These are phyloP conservation scores for Pantala flavescens DNA, from an alignment of 1,140 invertebrate genomes.

Conservation along the genomic window DNA sequence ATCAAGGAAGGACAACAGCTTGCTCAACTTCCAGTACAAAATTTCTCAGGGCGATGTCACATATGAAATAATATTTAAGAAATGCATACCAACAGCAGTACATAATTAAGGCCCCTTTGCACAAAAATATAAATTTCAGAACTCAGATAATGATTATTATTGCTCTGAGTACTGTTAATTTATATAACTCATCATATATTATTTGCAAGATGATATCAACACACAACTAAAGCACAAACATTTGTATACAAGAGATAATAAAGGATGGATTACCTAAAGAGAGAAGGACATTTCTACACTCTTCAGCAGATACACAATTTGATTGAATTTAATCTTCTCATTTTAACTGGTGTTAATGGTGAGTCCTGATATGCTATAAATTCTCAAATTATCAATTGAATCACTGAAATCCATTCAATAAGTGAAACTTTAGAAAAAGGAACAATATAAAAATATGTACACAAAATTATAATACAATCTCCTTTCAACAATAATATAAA, in stretches of 20 bases:
- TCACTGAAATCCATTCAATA: neutral
- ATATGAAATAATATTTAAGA: neutral
- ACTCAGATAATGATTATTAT: slow-evolving; percentile 5
- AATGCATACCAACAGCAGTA: slow-evolving; percentile 5
- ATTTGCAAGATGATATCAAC: neutral
- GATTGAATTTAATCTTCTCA: neutral
- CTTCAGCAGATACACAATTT: neutral
- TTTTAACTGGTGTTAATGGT: neutral
- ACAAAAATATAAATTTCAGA: slow-evolving; percentile 11
- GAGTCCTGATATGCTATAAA: neutral
- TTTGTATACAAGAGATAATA: neutral
- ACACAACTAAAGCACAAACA: neutral
- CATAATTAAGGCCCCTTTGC: slow-evolving; percentile 8
- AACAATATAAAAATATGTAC: slow-evolving; percentile 6
- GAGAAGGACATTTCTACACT: neutral
- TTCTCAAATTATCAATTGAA: neutral
- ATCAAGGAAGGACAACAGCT: neutral
- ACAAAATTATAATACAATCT: neutral
- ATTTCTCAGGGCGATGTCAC: slow-evolving; percentile 4
- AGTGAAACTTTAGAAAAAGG: neutral
- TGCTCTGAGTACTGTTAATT: neutral
- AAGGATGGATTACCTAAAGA: slow-evolving; percentile 4
- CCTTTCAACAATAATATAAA: neutral
- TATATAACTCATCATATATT: slow-evolving; percentile 3
- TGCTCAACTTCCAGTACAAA: slow-evolving; percentile 5